Evolutionary conservation across 1,140 invertebrate species (phyloP), one percentile per base, ranked within the genome.

Genomic region (Anoplophora glabripennis): DNA sequence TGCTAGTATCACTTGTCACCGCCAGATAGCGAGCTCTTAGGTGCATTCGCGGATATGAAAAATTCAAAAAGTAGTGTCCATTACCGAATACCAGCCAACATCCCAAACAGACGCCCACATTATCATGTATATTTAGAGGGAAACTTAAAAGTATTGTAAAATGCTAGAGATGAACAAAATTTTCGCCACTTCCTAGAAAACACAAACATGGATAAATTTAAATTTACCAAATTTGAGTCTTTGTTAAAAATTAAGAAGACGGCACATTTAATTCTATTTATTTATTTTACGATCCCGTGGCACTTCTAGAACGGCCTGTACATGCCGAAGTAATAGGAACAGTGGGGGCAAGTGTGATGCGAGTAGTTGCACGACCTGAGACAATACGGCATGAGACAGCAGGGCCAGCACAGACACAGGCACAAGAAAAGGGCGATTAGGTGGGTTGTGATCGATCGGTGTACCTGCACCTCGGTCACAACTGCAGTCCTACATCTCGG

Each of bases 311-410:
- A 76, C 5, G 76, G 72, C 46, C 61, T 72, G 53, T 77, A 78
- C 40, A 74, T 73, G 38, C 77, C 79, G 18, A 79, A 64, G 57
- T 75, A 74, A 49, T 70, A 64, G 14, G 66, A 63, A 47, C 78
- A 80, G 33, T 68, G 66, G 4, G 78, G 76, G 65, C 78, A 79
- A 45, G 74, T 73, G 61, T 81, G 78, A 41, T 78, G 72, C 12
- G 71, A 67, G 56, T 70, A 76, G 49, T 75, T 77, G 59, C 74
- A 79, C 10, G 72, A 72, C 49, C 79, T 71, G 44, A 77, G 55
- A 47, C 74, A 80, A 56, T 78, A 79, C 1, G 78, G 79, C 45
- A 80, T 61, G 11, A 77, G 47, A 47, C 72, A 78, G 54, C 77
- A 80, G 1, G 78, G 77, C 76, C 78, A 80, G 57, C 72, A 75